phyloP scores from a whole-genome alignment of 1,140 invertebrate genomes.

The Drosophila prosaltans region DNA sequence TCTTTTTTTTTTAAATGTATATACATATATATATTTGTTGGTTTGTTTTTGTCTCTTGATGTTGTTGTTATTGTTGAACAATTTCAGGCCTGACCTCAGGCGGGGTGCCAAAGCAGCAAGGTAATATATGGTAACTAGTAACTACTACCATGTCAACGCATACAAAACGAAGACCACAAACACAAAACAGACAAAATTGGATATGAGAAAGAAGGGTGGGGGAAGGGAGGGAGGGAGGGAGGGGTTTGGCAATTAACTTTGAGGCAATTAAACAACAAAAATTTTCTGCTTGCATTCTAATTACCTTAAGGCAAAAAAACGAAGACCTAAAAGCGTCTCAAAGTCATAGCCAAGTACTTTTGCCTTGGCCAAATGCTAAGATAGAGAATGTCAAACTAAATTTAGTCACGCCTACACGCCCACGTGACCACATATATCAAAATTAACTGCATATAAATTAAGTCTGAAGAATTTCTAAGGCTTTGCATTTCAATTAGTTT shows the following conservation, averaged over 20 bases:
- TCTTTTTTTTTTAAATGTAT: neutral
- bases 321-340: conserved; percentile 26
- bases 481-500: conserved; percentile 18
- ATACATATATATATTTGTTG: too few relatives aligned
- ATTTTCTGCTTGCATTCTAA: conserved; percentile 54
- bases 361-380: conserved; percentile 20
- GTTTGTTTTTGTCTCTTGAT: neutral
- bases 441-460: conserved; percentile 13
- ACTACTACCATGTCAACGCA: conserved; percentile 11
- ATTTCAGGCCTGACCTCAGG: conserved; percentile 20
- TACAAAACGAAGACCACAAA: conserved; percentile 33
- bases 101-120: conserved; percentile 48
- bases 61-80: neutral
- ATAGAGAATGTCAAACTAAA: conserved; percentile 17
- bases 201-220: neutral
- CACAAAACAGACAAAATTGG: neutral
- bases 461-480: conserved; percentile 19
- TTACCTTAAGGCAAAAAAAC: conserved; percentile 45
- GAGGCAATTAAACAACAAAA: conserved; percentile 36
- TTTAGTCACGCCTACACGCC: conserved; percentile 16
- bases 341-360: conserved; percentile 49
- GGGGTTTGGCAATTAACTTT: conserved; percentile 44
- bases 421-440: conserved; percentile 17
- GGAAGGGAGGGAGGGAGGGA: neutral
- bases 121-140: conserved; percentile 9